phyloP scores from a whole-genome alignment of 2,113 vertebrate genomes.

The Phodopus roborovskii region DNA sequence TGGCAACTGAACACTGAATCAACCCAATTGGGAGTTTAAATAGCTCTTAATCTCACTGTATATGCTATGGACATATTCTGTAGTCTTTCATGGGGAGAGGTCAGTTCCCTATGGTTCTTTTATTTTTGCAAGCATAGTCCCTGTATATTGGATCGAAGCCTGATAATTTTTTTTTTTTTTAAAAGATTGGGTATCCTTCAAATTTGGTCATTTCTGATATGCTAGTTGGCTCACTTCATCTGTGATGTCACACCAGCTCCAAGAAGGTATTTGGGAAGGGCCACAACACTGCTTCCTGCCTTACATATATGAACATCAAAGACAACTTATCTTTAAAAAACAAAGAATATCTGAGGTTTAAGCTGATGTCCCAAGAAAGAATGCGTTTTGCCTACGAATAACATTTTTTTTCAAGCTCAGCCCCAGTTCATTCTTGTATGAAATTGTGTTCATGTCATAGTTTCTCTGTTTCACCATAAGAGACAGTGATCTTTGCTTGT shows the following conservation, averaged over 20 bases:
- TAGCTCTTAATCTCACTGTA: conserved; percentile 78
- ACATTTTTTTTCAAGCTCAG: background rate
- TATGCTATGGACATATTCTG: conserved; percentile 78
- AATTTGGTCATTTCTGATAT: background rate
- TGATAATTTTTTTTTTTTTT: background rate
- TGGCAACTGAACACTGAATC: conserved; percentile 83
- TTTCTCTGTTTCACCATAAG: background rate
- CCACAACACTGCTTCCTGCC: background rate
- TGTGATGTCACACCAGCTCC: background rate
- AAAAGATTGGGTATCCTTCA: background rate
- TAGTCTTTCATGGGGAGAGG: conserved; percentile 12
- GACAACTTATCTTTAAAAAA: conserved; percentile 14
- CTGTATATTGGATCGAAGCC: conserved; percentile 63
- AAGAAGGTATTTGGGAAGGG: background rate
- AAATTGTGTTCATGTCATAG: background rate
- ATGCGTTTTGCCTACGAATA: background rate
- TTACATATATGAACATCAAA: background rate
- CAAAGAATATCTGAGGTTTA: background rate
- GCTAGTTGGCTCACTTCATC: background rate
- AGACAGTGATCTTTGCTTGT: background rate
- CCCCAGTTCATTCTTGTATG: background rate
- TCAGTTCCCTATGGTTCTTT: conserved; percentile 75
- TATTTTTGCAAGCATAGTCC: conserved; percentile 74
- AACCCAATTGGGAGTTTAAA: conserved; percentile 84
- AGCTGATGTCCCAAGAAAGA: background rate